Base-by-base conservation (phyloP, 2,797 vertebrate genomes). In the Scleropages formosus region DNA sequence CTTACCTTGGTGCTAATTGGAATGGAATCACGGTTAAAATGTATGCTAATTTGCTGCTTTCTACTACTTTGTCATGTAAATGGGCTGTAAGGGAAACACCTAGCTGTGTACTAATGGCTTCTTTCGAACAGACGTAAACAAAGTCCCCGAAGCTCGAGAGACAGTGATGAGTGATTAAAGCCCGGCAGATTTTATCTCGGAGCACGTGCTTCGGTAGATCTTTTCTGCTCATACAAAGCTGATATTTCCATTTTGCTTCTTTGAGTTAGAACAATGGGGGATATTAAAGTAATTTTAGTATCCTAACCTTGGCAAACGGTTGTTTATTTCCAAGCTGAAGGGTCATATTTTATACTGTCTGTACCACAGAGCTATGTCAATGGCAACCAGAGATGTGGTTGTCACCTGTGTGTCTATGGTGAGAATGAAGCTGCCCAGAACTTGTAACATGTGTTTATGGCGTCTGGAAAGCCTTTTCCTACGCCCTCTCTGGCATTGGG, bases 381-480 rank as follows among this genome's bases (percentile, higher is more conserved):
- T 3, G 44, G 51, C 70, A 76, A 78, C 79, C 44, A 75, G 56
- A 51, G 16, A 39, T 44, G 18, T 60, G 49, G 67, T n/a, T 47
- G n/a, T 60, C 77, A 69, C 77, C 77, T 80, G 71, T 73, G 59
- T 76, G 18, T 53, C 47, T 47, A 7, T 16, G 81, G 79, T 67
- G 69, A 73, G 49, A 75, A 31, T 73, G n/a, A 31, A 59, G 73
- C 27, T 70, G 67, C 75, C 51, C 72, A 63, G 76, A 82, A 75
- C 72, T 64, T 74, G 68, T 81, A 73, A 75, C 75, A 78, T 70
- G 39, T 82, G 75, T 85, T 84, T 82, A 82, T 59, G 56, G 79
- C 65, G 77, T 80, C 80, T 82, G 83, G 77, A 27, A 80, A 85
- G 80, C 74, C 76, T 78, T 85, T 80, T 74, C 80, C 77, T 62